A percentile compares a stretch with the other conserved stretches of the same genome.
These are phyloP conservation scores for Caenorhabditis sp. DNA, from an alignment of 2,888 invertebrate genomes.

Conservation along the genomic window DNA sequence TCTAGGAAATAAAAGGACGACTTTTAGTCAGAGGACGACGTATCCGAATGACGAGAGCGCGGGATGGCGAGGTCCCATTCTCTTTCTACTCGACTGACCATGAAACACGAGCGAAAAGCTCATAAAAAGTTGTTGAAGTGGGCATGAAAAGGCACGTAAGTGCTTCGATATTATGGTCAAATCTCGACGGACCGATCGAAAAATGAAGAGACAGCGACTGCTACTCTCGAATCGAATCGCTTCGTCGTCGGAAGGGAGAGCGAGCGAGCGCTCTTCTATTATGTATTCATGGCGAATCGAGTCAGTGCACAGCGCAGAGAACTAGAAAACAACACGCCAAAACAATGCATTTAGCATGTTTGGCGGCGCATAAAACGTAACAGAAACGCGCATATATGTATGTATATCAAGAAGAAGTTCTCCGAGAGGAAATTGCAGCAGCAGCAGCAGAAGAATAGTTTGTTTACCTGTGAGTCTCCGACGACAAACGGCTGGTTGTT, in stretches of 20 bases:
- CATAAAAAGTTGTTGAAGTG: conserved; percentile 57
- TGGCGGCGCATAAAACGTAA: conserved; percentile 12
- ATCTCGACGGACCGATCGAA: conserved; percentile 49
- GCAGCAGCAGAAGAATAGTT: too few species aligned
- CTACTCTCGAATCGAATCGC: conserved; percentile 19
- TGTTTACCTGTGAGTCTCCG: conserved; percentile 78
- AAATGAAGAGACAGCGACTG: conserved; percentile 15
- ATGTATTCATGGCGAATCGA: conserved; percentile 46
- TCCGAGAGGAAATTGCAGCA: conserved; percentile 2
- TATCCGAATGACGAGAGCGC: not conserved
- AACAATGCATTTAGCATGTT: conserved; percentile 40
- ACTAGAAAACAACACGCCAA: conserved; percentile 21
- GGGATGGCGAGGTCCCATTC: not conserved
- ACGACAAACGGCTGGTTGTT: conserved; percentile 74
- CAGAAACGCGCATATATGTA: not conserved
- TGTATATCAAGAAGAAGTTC: not conserved
- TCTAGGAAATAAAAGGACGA: conserved; percentile 11
- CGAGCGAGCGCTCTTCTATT: too few species aligned
- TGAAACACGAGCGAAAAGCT: conserved; percentile 20
- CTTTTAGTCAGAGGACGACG: not conserved
- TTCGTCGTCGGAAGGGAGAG: not conserved
- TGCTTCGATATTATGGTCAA: conserved; percentile 58
- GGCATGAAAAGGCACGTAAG: conserved; percentile 53
- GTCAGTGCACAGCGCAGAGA: conserved; percentile 7
- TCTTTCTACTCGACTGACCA: conserved; percentile 46